These are phyloP conservation scores for Drosophila repletoides DNA, from an alignment of 1,140 invertebrate genomes.

Conservation along the genomic window DNA sequence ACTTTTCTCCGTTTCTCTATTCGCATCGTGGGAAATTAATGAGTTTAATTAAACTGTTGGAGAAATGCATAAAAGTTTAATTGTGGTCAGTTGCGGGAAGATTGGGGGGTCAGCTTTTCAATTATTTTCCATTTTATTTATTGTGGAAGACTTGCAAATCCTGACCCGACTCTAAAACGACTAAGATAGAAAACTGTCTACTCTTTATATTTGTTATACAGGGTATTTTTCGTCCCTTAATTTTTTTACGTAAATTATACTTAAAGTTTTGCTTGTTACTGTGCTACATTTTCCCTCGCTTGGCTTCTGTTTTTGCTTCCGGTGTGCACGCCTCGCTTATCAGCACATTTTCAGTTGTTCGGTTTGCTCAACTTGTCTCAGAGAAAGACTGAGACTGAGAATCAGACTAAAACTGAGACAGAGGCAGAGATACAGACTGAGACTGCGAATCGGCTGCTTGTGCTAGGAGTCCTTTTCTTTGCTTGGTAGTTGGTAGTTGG, in stretches of 20 bases:
- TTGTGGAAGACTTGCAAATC: background rate
- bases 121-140: background rate
- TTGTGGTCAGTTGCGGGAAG: no score
- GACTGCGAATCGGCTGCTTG: slow-evolving; percentile 12
- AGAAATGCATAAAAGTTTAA: no score
- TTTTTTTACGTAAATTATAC: background rate
- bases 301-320: slow-evolving; percentile 42
- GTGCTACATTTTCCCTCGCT: slow-evolving; percentile 22
- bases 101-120: no score
- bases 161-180: no score
- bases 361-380: slow-evolving; percentile 14
- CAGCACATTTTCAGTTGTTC: slow-evolving; percentile 68
- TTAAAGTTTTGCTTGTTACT: background rate
- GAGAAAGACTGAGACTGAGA: slow-evolving; percentile 1
- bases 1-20: no score
- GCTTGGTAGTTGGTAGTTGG: no score
- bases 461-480: no score
- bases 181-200: no score
- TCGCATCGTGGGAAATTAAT: no score
- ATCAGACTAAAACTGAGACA: background rate
- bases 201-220: background rate
- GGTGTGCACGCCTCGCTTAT: slow-evolving; percentile 71
- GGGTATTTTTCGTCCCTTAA: background rate
- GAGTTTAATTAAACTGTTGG: no score
- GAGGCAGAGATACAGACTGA: background rate